Percentiles rank a stretch among this genome's conserved stretches.
Evolutionary conservation across 2,888 invertebrate genomes (phyloP).

Genomic region (Sarcophaga variegata): DNA sequence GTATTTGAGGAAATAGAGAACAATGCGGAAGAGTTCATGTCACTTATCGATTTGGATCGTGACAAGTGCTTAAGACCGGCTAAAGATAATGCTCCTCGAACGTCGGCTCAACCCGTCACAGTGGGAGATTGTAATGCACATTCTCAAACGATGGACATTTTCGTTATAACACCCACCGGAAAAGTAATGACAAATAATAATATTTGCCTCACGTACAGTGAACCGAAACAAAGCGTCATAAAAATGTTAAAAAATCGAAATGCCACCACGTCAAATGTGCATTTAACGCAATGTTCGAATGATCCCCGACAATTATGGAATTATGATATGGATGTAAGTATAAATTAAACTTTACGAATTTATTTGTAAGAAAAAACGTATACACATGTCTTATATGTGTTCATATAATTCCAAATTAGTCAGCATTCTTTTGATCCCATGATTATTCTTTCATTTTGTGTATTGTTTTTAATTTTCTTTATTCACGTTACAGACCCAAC

Average conservation of each 20-base stretch:
- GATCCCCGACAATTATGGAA: conserved; percentile 78
- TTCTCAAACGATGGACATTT: conserved; percentile 84
- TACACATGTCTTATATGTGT: no score
- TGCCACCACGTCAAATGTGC: conserved; percentile 76
- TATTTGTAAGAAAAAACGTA: no score
- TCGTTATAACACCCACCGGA: conserved; percentile 86
- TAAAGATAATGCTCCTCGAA: conserved; percentile 73
- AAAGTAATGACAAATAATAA: conserved; percentile 93
- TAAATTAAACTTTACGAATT: not conserved
- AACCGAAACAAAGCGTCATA: conserved; percentile 73
- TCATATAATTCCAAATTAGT: no score
- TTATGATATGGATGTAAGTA: conserved; percentile 80
- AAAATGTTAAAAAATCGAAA: conserved; percentile 76
- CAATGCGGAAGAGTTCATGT: conserved; percentile 74
- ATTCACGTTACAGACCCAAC: conserved; percentile 76
- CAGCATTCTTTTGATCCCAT: no score
- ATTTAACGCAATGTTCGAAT: conserved; percentile 77
- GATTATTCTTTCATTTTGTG: no score
- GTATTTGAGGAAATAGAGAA: conserved; percentile 76
- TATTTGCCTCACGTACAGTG: conserved; percentile 89
- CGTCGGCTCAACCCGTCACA: conserved; percentile 74
- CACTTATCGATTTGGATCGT: conserved; percentile 76
- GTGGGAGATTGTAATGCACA: conserved; percentile 79
- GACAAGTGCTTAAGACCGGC: conserved; percentile 78
- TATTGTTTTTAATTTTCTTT: conserved; percentile 7